Conservation (phyloP, 2,113 vertebrate species). For the Sinocyclocheilus grahami region DNA sequence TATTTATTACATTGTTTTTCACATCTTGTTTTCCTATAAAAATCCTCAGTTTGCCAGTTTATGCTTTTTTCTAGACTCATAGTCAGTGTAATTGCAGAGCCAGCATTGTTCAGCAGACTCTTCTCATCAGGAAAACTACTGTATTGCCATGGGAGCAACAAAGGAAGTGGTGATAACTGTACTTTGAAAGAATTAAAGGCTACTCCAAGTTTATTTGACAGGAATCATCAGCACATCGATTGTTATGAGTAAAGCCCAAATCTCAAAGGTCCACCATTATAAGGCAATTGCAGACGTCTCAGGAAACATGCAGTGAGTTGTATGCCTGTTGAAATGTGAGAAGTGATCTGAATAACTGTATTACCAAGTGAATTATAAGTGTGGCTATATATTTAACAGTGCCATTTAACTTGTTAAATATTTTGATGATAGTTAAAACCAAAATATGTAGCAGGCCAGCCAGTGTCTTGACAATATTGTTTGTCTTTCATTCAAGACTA, state of each 20-base stretch:
- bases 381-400: slow-evolving; percentile 3
- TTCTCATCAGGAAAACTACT: slow-evolving; percentile 48
- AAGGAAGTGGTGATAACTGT: slow-evolving; percentile 54
- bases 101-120: slow-evolving; percentile 10
- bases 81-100: not conserved
- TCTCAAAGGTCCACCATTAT: slow-evolving; percentile 67
- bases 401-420: not conserved
- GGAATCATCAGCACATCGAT: slow-evolving; percentile 66
- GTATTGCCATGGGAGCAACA: slow-evolving; percentile 41
- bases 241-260: slow-evolving; percentile 65
- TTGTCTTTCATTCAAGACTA: not conserved
- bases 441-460: slow-evolving; percentile 2
- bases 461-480: not conserved
- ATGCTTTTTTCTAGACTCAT: not conserved
- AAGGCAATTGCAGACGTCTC: slow-evolving; percentile 67
- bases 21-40: not conserved
- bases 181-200: slow-evolving; percentile 69
- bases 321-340: slow-evolving; percentile 33
- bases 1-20: not conserved
- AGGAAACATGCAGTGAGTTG: slow-evolving; percentile 68
- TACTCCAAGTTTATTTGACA: slow-evolving; percentile 73
- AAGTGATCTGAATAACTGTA: slow-evolving; percentile 66
- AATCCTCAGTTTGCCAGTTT: not conserved
- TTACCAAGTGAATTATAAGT: slow-evolving; percentile 64
- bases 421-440: not conserved